Evolutionary conservation across 2,888 invertebrate genomes (phyloP), one percentile per base, ranked within the genome.

Genomic region (Drosophila quinaria): DNA sequence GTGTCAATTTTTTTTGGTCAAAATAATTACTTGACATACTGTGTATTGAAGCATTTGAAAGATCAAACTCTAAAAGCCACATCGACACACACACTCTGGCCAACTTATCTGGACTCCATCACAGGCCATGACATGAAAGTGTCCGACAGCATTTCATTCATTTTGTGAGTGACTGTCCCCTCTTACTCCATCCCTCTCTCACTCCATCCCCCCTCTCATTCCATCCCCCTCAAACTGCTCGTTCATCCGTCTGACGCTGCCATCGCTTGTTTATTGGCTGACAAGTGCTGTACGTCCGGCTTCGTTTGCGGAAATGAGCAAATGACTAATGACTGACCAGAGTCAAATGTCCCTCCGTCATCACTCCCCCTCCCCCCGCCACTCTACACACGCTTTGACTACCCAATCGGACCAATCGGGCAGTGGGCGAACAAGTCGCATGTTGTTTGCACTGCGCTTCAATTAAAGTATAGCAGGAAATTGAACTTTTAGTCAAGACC

Each of bases 291-390:
- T 78, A 80, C 77, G 88, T 86, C 90, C 90, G 89, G 80, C 78
- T 85, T 78, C 87, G 76, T 74, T 78, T 74, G 74, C 90, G 89
- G 86, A 86, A 86, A 86, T 88, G 89, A 90, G 86, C 89, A 86
- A 86, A 86, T 90, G 90, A 90, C 86, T 90, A 86, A 86, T 86
- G 90, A 89, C 89, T 84, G 84, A 87, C 87, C 78, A 80, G 61
- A 70, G 77, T 63, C 78, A 71, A 62, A 60, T 67, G 55, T 29
- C 47, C 49, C 49, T 42, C 52, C 44, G 41, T 33, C 52, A 44
- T 52, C 35, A 42, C 35, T 41, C 59, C 22, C 22, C 9, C 9
- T 6, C 8, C 15, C 15, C 33, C 17, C 2, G 2, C 42, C n/a
- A n/a, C n/a, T 19, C 22, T 6, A 6, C 19, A 13, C 2, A 1